Evolutionary conservation across 2,888 invertebrate species (phyloP), one percentile per base, ranked within the genome.

Genomic region (Cosmia trapezina): DNA sequence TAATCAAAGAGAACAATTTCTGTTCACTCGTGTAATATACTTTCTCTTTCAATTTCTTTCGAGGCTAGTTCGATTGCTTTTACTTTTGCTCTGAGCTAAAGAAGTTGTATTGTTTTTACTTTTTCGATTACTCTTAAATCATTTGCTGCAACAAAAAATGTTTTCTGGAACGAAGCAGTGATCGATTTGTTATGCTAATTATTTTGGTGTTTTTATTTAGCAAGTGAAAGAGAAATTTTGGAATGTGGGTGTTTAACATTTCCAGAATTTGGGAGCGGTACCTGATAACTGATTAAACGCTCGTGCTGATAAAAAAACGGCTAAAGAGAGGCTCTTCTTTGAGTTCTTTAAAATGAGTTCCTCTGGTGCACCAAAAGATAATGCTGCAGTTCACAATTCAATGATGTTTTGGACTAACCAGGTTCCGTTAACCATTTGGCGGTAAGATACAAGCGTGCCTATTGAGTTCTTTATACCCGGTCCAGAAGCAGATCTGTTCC

Each of bases 1-100:
- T 89, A 90, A 90, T 89, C 88, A 89, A 89, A 89, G 85, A 77
- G 82, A 83, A 82, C 87, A 84, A 86, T 87, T 86, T 86, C 80
- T 82, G 78, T 80, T 85, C 85, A 59, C 56, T 84, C 83, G 73
- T 81, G 85, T 86, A 87, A 89, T 87, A 86, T 87, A 89, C 89
- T 90, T 91, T 91, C 89, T 84, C 85, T 81, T 86, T 88, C 85
- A 85, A 80, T 88, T 87, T 83, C 86, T 89, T 89, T 86, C 72
- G 81, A 83, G 79, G 80, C 85, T 89, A 88, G 87, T 88, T 87
- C 86, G 79, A 90, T 89, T 81, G 86, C 87, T 90, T 89, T 90
- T 89, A 90, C 88, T 88, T 90, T 86, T 86, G 85, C 83, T 86
- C 70, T 67, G 47, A 84, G 83, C 85, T 83, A 78, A 87, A 88